These are phyloP conservation scores for Borostomias antarcticus DNA, from an alignment of 2,797 vertebrate species.

Conservation along the genomic window DNA sequence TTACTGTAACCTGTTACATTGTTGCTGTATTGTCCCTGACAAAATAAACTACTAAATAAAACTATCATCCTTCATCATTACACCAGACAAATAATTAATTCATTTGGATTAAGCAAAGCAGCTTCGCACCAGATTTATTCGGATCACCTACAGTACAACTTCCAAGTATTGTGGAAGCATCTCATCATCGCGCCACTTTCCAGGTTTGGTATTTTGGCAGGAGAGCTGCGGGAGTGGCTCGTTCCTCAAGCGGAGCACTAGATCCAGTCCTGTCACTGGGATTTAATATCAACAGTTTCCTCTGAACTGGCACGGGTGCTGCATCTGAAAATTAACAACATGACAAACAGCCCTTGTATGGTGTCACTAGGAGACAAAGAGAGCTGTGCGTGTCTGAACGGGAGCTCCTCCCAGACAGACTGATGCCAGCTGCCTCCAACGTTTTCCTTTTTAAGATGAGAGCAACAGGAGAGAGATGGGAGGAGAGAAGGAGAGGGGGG, in stretches of 20 bases:
- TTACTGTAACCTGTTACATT: too few species aligned
- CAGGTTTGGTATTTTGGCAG: constrained; percentile 17
- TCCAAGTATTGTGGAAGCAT: constrained; percentile 6
- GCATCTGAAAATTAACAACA: constrained; percentile 41
- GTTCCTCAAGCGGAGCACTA: constrained; percentile 16
- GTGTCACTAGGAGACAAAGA: constrained; percentile 31
- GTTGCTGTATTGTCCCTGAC: too few species aligned
- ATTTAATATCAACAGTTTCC: constrained; percentile 34
- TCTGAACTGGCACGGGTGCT: constrained; percentile 6
- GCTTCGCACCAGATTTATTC: not conserved
- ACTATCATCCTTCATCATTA: too few species aligned
- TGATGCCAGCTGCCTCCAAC: constrained; percentile 1
- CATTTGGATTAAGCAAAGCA: not conserved
- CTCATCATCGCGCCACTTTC: constrained; percentile 11
- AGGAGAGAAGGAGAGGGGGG: constrained; percentile 48
- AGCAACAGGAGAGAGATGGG: not conserved
- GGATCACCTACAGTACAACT: not conserved
- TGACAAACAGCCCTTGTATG: constrained; percentile 26
- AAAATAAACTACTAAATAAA: too few species aligned
- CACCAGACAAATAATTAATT: too few species aligned
- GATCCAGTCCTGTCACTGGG: constrained; percentile 24
- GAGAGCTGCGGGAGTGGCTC: constrained; percentile 6
- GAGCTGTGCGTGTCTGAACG: constrained; percentile 20
- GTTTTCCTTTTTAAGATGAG: constrained; percentile 3
- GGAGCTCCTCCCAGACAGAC: constrained; percentile 38